A percentile compares a stretch with the other conserved stretches of the same genome.
These are phyloP conservation scores for Chitala chitala DNA, from an alignment of 2,113 vertebrate species.

Conservation along the genomic window DNA sequence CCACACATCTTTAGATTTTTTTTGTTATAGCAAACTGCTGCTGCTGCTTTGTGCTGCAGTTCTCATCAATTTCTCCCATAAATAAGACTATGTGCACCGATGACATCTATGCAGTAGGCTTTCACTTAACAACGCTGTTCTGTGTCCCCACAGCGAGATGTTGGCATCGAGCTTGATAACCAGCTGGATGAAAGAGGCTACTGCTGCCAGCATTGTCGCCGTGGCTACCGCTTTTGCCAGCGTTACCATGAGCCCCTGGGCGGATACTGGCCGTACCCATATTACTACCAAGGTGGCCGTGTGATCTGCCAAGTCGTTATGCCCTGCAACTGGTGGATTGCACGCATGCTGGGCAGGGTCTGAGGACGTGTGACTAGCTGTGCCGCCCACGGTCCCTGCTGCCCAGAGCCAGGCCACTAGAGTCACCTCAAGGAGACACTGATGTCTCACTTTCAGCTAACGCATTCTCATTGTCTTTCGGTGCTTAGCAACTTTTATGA, in stretches of 20 bases:
- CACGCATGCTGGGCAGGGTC: conserved; percentile 86
- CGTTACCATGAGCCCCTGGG: conserved; percentile 83
- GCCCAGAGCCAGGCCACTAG: not conserved
- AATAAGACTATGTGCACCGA: not conserved
- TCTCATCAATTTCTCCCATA: not conserved
- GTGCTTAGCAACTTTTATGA: not conserved
- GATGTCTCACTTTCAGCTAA: not conserved
- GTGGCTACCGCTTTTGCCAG: conserved; percentile 81
- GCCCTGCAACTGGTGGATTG: conserved; percentile 98
- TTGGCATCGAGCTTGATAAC: conserved; percentile 81
- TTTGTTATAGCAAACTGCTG: not conserved
- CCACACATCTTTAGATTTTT: not conserved
- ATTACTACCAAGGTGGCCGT: conserved; percentile 88
- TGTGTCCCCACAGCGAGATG: conserved; percentile 67
- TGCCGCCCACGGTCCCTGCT: no score
- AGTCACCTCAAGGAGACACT: not conserved
- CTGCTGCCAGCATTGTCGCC: conserved; percentile 85
- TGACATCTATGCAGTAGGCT: not conserved
- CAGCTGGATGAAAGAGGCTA: conserved; percentile 81
- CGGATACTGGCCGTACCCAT: conserved; percentile 87
- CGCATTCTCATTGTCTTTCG: not conserved
- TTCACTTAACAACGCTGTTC: conserved; percentile 44
- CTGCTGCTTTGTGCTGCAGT: no score
- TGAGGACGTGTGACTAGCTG: conserved; percentile 44
- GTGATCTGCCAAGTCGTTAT: conserved; percentile 91